Evolutionary conservation across 2,888 invertebrate species (phyloP).

Genomic region (Yponomeuta evonymella): DNA sequence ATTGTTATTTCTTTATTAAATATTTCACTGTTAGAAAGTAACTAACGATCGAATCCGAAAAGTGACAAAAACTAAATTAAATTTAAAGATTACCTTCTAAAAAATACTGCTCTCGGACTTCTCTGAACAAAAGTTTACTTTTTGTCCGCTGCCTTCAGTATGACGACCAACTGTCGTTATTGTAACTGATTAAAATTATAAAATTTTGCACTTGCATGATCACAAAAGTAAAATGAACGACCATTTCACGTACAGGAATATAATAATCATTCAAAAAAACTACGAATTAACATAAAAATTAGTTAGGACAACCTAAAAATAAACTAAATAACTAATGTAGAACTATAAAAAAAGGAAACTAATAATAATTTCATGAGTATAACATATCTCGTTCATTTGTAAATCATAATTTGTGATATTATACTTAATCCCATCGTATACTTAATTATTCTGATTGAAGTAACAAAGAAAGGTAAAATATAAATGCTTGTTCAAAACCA

Average conservation of each 20-base stretch:
- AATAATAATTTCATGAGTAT: slow-evolving; percentile 13
- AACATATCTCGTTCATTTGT: slow-evolving; percentile 8
- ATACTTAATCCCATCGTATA: slow-evolving; percentile 7
- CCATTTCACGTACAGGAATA: slow-evolving; percentile 71
- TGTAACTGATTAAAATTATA: slow-evolving; percentile 58
- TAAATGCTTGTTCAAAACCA: slow-evolving; percentile 14
- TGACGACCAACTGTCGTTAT: slow-evolving; percentile 45
- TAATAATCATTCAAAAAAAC: slow-evolving; percentile 24
- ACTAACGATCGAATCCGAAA: slow-evolving; percentile 74
- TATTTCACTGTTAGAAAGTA: slow-evolving; percentile 76
- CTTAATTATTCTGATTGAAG: background rate
- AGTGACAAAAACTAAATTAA: slow-evolving; percentile 64
- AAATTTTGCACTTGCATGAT: slow-evolving; percentile 74
- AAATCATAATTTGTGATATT: slow-evolving; percentile 13
- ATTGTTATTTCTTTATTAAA: slow-evolving; percentile 75
- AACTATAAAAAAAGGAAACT: background rate
- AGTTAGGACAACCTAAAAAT: slow-evolving; percentile 11
- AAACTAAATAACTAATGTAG: slow-evolving; percentile 1
- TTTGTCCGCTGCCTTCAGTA: slow-evolving; percentile 62
- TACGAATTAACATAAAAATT: slow-evolving; percentile 14
- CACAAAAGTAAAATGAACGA: slow-evolving; percentile 70
- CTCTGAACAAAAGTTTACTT: slow-evolving; percentile 57
- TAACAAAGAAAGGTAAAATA: background rate
- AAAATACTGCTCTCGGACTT: slow-evolving; percentile 74
- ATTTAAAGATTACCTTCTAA: slow-evolving; percentile 63